Conservation (phyloP, 1,140 invertebrate species). For the Adoxophyes honmai region DNA sequence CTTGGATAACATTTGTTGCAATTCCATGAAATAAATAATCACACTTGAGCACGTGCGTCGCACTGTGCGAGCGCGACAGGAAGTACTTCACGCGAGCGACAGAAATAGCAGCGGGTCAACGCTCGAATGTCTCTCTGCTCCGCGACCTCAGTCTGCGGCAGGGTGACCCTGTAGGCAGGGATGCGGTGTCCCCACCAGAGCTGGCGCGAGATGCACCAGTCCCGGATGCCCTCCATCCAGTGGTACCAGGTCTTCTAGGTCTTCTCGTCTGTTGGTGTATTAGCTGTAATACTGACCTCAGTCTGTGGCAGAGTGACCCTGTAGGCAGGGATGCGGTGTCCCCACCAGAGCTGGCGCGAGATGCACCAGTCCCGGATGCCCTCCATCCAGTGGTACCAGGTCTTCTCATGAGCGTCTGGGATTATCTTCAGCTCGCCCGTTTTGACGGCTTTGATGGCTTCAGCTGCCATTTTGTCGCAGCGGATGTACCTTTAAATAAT, state of each 20-base stretch:
- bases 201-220: slow-evolving; percentile 97
- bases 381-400: slow-evolving; percentile 97
- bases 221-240: slow-evolving; percentile 95
- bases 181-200: slow-evolving; percentile 99
- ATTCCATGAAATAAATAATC: too few species aligned
- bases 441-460: slow-evolving; percentile 89
- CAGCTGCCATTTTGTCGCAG: slow-evolving; percentile 89
- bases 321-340: slow-evolving; percentile 98
- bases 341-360: slow-evolving; percentile 99
- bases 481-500: slow-evolving; percentile 84
- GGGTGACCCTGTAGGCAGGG: slow-evolving; percentile 94
- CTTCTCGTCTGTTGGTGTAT: too few species aligned
- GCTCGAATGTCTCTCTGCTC: too few species aligned
- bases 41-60: too few species aligned
- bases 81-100: too few species aligned
- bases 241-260: slow-evolving; percentile 96
- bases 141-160: slow-evolving; percentile 54
- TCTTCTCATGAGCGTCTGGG: slow-evolving; percentile 94
- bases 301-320: slow-evolving; percentile 80
- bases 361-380: slow-evolving; percentile 95
- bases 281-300: slow-evolving; percentile 17
- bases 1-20: too few species aligned
- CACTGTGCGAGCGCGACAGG: too few species aligned
- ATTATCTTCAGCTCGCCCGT: slow-evolving; percentile 93
- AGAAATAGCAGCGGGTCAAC: too few species aligned